Evolutionary conservation across 2,797 vertebrate genomes (phyloP).

Genomic region (Champsocephalus gunnari): DNA sequence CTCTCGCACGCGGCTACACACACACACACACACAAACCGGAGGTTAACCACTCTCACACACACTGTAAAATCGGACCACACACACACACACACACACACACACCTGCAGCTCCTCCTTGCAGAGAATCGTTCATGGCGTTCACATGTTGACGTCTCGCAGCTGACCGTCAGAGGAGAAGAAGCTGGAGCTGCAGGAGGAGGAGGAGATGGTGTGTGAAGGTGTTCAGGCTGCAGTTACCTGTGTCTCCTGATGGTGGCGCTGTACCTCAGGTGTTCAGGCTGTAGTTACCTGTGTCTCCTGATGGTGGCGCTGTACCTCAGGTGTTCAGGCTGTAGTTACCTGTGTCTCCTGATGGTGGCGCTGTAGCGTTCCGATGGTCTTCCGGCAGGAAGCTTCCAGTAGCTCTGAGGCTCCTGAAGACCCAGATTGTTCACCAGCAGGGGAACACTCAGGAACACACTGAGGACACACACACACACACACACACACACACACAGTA

Average conservation of each 20-base stretch:
- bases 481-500: too few relatives aligned
- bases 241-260: slow-evolving; percentile 87
- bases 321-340: slow-evolving; percentile 43
- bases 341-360: slow-evolving; percentile 88
- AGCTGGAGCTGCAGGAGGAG: not conserved
- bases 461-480: slow-evolving; percentile 38
- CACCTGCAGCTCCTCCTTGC: slow-evolving; percentile 17
- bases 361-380: slow-evolving; percentile 85
- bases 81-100: not conserved
- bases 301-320: slow-evolving; percentile 83
- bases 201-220: not conserved
- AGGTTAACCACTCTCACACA: not conserved
- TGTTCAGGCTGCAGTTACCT: slow-evolving; percentile 64
- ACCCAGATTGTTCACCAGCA: slow-evolving; percentile 91
- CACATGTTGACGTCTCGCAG: slow-evolving; percentile 4
- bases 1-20: slow-evolving; percentile 84
- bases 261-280: slow-evolving; percentile 63
- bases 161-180: slow-evolving; percentile 4
- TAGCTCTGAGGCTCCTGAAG: slow-evolving; percentile 93
- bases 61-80: slow-evolving; percentile 53
- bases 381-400: slow-evolving; percentile 87
- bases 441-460: slow-evolving; percentile 87
- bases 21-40: not conserved
- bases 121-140: slow-evolving; percentile 12
- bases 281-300: slow-evolving; percentile 85